Evolutionary conservation across 2,888 invertebrate species (phyloP).

Genomic region (Hirtodrosophila cameraria): DNA sequence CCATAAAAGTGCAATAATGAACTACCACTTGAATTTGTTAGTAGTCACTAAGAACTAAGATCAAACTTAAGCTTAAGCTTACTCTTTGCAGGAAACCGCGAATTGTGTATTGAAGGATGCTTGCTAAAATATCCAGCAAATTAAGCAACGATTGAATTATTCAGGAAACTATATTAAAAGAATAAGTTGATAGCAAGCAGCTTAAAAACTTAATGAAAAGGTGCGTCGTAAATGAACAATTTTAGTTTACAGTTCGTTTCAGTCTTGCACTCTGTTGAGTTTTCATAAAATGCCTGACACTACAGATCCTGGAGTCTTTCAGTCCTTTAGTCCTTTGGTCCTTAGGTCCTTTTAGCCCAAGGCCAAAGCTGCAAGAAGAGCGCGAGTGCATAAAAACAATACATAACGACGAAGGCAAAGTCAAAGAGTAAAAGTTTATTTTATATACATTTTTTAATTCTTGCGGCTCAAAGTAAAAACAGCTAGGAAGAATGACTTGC

Average conservation of each 20-base stretch:
- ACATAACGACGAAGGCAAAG: slow-evolving; percentile 65
- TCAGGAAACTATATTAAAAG: too few species aligned
- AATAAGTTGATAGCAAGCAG: background rate
- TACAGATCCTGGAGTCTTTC: background rate
- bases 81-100: too few species aligned
- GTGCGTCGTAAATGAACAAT: background rate
- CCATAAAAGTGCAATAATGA: too few species aligned
- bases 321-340: slow-evolving; percentile 3
- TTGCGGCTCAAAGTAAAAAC: slow-evolving; percentile 11
- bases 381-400: slow-evolving; percentile 51
- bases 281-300: slow-evolving; percentile 5
- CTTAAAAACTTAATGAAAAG: background rate
- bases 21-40: too few species aligned
- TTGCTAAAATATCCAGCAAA: too few species aligned
- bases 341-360: slow-evolving; percentile 24
- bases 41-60: too few species aligned
- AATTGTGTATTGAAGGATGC: too few species aligned
- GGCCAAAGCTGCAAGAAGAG: slow-evolving; percentile 39
- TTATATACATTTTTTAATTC: slow-evolving; percentile 62
- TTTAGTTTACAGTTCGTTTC: background rate
- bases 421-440: slow-evolving; percentile 74
- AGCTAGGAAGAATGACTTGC: slow-evolving; percentile 9
- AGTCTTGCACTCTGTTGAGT: background rate
- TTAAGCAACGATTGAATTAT: too few species aligned
- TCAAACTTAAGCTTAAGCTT: too few species aligned